phyloP scores from a whole-genome alignment of 2,797 vertebrate species.

The Melanotaenia parkinsoni region DNA sequence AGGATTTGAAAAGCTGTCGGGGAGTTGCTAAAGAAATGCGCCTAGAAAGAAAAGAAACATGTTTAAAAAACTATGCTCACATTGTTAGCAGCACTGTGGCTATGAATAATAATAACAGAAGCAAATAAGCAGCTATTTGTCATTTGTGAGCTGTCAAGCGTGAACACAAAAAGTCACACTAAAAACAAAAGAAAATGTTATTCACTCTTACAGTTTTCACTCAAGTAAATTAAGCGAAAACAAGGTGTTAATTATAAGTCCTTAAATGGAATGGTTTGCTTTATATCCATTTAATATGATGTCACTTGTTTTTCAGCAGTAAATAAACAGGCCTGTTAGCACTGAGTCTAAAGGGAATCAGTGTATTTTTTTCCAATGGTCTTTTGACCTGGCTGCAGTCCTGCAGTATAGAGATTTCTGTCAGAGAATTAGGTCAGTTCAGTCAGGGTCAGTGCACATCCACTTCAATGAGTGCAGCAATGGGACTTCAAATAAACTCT shows the following conservation, averaged over 20 bases:
- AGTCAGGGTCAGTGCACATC: slow-evolving; percentile 78
- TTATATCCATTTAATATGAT: slow-evolving; percentile 10
- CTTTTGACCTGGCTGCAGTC: slow-evolving; percentile 51
- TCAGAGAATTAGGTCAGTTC: slow-evolving; percentile 78
- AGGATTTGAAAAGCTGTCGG: slow-evolving; percentile 97
- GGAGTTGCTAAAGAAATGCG: slow-evolving; percentile 96
- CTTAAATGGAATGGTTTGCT: background rate
- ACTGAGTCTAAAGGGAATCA: slow-evolving; percentile 47
- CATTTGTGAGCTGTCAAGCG: background rate
- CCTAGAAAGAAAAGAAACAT: slow-evolving; percentile 76
- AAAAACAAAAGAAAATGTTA: slow-evolving; percentile 12
- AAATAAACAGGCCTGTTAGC: slow-evolving; percentile 59
- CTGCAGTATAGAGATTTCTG: slow-evolving; percentile 68
- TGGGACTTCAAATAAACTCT: slow-evolving; percentile 69
- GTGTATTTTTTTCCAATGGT: slow-evolving; percentile 49
- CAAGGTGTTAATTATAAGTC: slow-evolving; percentile 11
- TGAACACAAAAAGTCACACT: background rate
- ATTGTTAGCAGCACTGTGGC: background rate
- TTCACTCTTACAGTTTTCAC: slow-evolving; percentile 3
- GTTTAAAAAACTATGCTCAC: slow-evolving; percentile 3
- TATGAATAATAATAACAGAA: background rate
- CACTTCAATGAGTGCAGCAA: slow-evolving; percentile 69
- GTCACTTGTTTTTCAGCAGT: slow-evolving; percentile 18
- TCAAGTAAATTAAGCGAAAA: slow-evolving; percentile 12
- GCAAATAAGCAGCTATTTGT: background rate